phyloP scores from a whole-genome alignment of 1,140 invertebrate genomes.

The Archivesica marissinica region DNA sequence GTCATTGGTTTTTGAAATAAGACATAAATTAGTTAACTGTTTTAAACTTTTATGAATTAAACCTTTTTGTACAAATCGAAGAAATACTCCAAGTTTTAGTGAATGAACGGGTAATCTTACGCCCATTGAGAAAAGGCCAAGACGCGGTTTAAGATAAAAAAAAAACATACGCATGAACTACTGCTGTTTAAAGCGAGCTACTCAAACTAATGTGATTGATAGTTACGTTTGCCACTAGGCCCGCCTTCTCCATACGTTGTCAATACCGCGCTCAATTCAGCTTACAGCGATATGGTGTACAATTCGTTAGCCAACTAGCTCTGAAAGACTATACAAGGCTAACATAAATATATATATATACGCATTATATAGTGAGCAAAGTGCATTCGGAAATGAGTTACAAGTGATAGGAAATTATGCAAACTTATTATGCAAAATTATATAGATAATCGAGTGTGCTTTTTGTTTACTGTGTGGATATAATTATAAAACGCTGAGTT shows the following conservation, averaged over 20 bases:
- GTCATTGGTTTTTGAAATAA: constrained; percentile 23
- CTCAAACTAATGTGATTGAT: constrained; percentile 38
- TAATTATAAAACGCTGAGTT: constrained; percentile 18
- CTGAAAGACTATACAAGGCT: not conserved
- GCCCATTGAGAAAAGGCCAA: constrained; percentile 51
- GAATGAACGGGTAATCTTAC: constrained; percentile 49
- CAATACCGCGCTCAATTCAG: constrained; percentile 14
- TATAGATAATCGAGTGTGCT: constrained; percentile 21
- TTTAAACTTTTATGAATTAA: constrained; percentile 55
- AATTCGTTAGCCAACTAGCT: not conserved
- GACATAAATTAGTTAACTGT: constrained; percentile 44
- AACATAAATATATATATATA: constrained; percentile 40
- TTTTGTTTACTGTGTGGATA: constrained; percentile 37
- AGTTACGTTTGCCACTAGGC: constrained; percentile 2
- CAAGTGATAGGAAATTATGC: constrained; percentile 30
- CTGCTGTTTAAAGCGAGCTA: constrained; percentile 9
- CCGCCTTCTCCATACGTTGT: constrained; percentile 23
- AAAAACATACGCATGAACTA: constrained; percentile 48
- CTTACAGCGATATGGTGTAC: constrained; percentile 13
- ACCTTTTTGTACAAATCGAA: constrained; percentile 43
- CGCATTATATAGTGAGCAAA: not conserved
- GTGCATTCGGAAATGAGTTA: not conserved
- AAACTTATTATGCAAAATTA: too few relatives aligned
- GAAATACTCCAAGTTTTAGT: constrained; percentile 33
- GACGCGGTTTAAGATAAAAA: constrained; percentile 25